Evolutionary conservation across 92 coral and sea anemone genomes (phyloP), one percentile per base, ranked within the genome.

Genomic region (Epizoanthus stellaris): DNA sequence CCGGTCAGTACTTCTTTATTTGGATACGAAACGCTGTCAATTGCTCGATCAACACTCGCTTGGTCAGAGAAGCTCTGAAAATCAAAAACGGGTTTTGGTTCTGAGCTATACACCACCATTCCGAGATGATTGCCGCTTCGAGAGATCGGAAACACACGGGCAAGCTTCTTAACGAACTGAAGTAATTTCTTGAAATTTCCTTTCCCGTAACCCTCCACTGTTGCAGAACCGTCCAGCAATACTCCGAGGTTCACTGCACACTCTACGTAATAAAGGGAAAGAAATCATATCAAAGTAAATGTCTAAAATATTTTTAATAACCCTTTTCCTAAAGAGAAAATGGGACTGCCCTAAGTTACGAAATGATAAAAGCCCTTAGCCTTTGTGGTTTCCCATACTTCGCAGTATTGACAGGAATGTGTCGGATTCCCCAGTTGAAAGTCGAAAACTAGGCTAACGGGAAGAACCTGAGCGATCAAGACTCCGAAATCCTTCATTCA

Each of bases 181-280:
- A 94, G 89, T 90, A 97, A 88, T 77, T 91, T 91, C 52, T 87
- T 63, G 34, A 92, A 92, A 30, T 94, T 93, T 13, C 88, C 87
- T 3, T 67, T 70, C 62, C 80, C 87, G 5, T 60, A 80, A 56
- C 97, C 93, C 61, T 91, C 88, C 38, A 93, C 88, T 3, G 96
- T 83, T 0, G 98, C 90, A 16, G 95, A 90, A 71, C 99, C 95
- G 81, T 97, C 99, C 64, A 97, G 72, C 15, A 94, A 91, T 6
- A 97, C 94, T 13, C 97, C 98, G 52, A 97, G 95, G 61, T 97
- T 95, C n/a, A 97, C 94, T 25, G 49, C 71, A 40, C 99, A 97
- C 6, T 70, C 98, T 95, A 63, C 5, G 54, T 11, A 39, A 16
- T 52, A 19, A 65, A 4, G 23, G 19, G 11, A 49, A 49, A 49